Evolutionary conservation across 2,113 vertebrate genomes (phyloP).

Genomic region (Cephalopterus ornatus): DNA sequence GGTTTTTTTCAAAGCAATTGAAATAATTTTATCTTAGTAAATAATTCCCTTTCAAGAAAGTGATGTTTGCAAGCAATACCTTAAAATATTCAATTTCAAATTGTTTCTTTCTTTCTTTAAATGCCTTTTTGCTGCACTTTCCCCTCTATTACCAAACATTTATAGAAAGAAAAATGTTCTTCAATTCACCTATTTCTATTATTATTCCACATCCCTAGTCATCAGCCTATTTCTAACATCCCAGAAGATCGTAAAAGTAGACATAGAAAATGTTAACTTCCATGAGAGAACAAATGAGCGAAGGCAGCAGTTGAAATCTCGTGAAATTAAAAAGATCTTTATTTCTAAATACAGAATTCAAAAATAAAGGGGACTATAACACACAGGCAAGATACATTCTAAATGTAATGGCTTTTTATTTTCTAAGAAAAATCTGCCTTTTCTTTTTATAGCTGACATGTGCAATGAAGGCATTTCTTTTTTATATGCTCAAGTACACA

Average conservation of each 20-base stretch:
- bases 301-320: not conserved
- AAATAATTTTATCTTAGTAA: not conserved
- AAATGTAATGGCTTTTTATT: not conserved
- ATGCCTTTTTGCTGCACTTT: conserved; percentile 25
- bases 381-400: not conserved
- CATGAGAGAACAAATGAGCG: not conserved
- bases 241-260: not conserved
- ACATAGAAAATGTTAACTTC: not conserved
- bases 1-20: not conserved
- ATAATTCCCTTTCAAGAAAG: not conserved
- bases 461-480: not conserved
- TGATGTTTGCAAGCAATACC: not conserved
- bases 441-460: not conserved
- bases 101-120: not conserved
- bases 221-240: not conserved
- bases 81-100: not conserved
- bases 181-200: not conserved
- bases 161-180: not conserved
- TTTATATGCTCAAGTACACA: not conserved
- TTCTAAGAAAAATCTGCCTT: not conserved
- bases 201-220: not conserved
- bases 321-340: not conserved
- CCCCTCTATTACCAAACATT: not conserved
- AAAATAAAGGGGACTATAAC: not conserved
- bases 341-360: not conserved